A percentile compares a stretch with the other conserved stretches of the same genome.
Evolutionary conservation across 2,797 vertebrate genomes (phyloP).

Genomic region (Loriculus beryllinus): DNA sequence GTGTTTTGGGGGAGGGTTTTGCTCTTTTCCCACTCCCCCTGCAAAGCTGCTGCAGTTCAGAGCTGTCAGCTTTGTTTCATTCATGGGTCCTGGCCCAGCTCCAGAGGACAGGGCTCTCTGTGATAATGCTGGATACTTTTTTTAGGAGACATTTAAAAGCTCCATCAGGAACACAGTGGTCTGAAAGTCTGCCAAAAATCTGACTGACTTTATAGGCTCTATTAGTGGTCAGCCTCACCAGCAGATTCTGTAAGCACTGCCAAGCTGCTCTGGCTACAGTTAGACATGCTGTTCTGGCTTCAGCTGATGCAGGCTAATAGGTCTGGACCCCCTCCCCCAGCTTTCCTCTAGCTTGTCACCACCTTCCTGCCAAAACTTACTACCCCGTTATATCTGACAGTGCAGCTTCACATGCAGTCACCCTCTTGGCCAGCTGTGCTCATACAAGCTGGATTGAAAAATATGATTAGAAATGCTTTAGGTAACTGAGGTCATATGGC

Average conservation of each 20-base stretch:
- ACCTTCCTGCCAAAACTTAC: neutral
- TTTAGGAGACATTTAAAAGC: neutral
- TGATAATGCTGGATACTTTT: conserved; percentile 14
- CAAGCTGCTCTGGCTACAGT: conserved; percentile 28
- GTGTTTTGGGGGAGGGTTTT: neutral
- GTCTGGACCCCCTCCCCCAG: neutral
- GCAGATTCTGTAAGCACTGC: neutral
- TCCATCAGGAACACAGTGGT: conserved; percentile 23
- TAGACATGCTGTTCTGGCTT: neutral
- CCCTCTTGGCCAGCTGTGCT: neutral
- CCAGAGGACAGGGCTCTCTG: neutral
- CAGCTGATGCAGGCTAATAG: neutral
- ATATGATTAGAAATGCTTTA: neutral
- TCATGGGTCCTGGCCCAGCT: conserved; percentile 18
- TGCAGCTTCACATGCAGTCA: neutral
- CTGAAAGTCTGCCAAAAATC: conserved; percentile 47
- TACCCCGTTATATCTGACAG: neutral
- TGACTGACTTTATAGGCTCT: conserved; percentile 49
- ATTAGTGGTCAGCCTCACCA: conserved; percentile 36
- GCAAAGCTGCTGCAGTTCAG: neutral
- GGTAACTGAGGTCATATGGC: neutral
- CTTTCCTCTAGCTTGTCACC: neutral
- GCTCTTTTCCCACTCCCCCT: neutral
- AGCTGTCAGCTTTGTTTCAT: conserved; percentile 44
- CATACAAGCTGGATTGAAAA: neutral